Evolutionary conservation across 2,888 invertebrate genomes (phyloP).

Genomic region (Epinotia demarniana): DNA sequence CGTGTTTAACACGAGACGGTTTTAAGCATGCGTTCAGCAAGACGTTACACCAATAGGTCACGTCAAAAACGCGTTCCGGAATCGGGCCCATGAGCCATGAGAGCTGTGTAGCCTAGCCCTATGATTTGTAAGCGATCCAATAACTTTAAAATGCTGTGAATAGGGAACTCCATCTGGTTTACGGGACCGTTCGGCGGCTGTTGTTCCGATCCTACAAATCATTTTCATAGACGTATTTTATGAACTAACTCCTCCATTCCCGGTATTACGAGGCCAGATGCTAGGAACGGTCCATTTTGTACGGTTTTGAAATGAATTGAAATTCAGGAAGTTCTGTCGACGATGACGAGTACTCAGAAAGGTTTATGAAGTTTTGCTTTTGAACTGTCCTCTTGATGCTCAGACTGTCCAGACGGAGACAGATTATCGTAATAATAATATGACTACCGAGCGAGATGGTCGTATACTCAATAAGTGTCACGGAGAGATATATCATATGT

Average conservation of each 20-base stretch:
- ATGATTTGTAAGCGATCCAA: slow-evolving; percentile 38
- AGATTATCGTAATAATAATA: no score
- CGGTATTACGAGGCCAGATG: slow-evolving; percentile 40
- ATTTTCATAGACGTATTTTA: slow-evolving; percentile 46
- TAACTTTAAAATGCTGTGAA: slow-evolving; percentile 42
- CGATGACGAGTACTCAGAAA: not conserved
- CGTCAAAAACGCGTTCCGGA: not conserved
- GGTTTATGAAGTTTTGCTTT: not conserved
- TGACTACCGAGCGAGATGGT: no score
- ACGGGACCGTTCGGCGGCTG: slow-evolving; percentile 23
- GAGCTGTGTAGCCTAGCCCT: not conserved
- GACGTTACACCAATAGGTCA: not conserved
- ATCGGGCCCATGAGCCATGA: not conserved
- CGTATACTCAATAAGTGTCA: no score
- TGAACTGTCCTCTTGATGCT: not conserved
- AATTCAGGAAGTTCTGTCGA: not conserved
- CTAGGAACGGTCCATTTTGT: slow-evolving; percentile 28
- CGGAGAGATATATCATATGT: no score
- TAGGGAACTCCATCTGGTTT: slow-evolving; percentile 32
- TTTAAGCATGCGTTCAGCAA: no score
- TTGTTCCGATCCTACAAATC: slow-evolving; percentile 40
- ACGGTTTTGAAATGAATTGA: slow-evolving; percentile 24
- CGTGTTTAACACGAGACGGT: no score
- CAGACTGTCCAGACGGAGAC: no score
- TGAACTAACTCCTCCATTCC: slow-evolving; percentile 40